A percentile compares a stretch with the other conserved stretches of the same genome.
Conservation (phyloP, 92 coral and sea anemone species). For the Phenganax subtilis region DNA sequence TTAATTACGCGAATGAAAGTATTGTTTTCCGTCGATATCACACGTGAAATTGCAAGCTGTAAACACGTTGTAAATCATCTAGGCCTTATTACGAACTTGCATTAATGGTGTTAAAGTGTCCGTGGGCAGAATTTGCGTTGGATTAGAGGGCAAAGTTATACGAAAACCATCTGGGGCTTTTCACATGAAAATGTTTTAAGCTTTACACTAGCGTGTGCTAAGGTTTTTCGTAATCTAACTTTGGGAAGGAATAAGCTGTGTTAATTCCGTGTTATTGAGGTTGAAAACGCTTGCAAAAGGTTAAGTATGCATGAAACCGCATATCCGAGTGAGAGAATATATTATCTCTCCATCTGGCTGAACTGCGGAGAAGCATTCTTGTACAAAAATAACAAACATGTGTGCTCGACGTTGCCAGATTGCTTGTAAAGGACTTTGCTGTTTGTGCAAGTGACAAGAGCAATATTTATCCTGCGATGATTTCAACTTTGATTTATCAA, state of each 20-base stretch:
- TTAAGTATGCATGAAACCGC: slow-evolving; percentile 28
- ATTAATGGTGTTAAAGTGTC: slow-evolving; percentile 6
- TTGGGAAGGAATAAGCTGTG: neutral
- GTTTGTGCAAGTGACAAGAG: slow-evolving; percentile 9
- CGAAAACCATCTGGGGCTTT: neutral
- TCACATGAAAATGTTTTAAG: neutral
- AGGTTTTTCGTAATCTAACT: neutral
- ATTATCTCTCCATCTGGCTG: neutral
- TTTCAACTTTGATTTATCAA: neutral
- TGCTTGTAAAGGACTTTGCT: slow-evolving; percentile 4
- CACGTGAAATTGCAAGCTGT: slow-evolving; percentile 4
- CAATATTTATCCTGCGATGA: slow-evolving; percentile 19
- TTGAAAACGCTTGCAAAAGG: neutral
- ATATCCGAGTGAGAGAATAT: neutral
- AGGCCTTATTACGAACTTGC: neutral
- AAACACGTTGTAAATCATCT: neutral
- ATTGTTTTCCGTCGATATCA: slow-evolving; percentile 5
- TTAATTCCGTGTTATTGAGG: neutral
- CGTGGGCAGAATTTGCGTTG: neutral
- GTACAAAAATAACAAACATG: slow-evolving; percentile 13
- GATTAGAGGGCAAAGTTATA: neutral
- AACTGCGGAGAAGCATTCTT: neutral
- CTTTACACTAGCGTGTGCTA: neutral
- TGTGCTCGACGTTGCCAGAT: slow-evolving; percentile 21
- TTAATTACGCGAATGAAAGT: neutral